Conservation (phyloP, 2,888 invertebrate species). For the Callyntrura sp. region DNA sequence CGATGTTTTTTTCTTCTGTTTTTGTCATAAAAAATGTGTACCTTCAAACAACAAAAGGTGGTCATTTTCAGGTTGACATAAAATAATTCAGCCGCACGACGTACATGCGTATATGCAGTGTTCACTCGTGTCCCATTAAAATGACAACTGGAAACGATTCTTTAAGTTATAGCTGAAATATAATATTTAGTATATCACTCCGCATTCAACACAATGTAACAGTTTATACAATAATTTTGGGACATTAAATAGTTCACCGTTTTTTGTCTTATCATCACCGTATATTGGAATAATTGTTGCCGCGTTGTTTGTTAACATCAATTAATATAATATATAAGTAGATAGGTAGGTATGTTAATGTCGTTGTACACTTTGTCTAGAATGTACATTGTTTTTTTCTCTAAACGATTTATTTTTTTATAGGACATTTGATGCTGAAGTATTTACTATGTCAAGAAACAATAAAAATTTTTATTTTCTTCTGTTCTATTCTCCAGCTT, state of each 20-base stretch:
- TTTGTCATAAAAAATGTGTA: background rate
- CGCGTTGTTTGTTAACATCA: background rate
- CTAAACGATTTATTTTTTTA: background rate
- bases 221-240: conserved; percentile 1
- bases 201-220: conserved; percentile 35
- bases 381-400: background rate
- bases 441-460: too few species aligned
- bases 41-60: background rate
- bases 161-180: conserved; percentile 5
- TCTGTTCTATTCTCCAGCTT: conserved; percentile 7
- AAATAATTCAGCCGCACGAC: too few species aligned
- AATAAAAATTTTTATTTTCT: background rate
- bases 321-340: too few species aligned
- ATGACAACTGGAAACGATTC: background rate
- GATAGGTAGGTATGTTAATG: too few species aligned
- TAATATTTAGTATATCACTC: conserved; percentile 41
- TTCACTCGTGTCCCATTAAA: background rate
- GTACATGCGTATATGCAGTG: too few species aligned
- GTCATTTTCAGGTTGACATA: background rate
- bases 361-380: background rate
- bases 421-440: too few species aligned
- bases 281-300: conserved; percentile 20
- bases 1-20: too few species aligned
- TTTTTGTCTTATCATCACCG: conserved; percentile 25
- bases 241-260: conserved; percentile 34